phyloP scores from a whole-genome alignment of 1,140 invertebrate species.

The Lethrus apterus region DNA sequence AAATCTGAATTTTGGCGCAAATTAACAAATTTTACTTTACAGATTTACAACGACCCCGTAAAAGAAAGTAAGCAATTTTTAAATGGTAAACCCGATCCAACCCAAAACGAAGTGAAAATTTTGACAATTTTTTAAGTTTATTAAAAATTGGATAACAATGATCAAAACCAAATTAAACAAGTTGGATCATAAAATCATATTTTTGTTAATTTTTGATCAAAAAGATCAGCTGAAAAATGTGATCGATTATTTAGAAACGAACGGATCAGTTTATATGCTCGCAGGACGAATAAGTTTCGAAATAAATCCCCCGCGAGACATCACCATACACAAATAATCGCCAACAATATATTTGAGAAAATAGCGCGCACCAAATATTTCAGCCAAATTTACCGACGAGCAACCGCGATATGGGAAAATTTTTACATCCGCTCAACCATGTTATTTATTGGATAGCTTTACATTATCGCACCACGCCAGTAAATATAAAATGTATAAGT shows the following conservation, averaged over 20 bases:
- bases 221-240: background rate
- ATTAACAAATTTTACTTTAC: no score
- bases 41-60: no score
- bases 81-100: no score
- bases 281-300: conserved; percentile 14
- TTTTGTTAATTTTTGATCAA: no score
- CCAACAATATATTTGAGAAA: conserved; percentile 18
- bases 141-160: no score
- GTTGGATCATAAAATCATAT: no score
- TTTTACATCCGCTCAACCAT: conserved; percentile 10
- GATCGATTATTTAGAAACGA: conserved; percentile 41
- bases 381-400: conserved; percentile 11
- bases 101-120: no score
- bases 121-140: no score
- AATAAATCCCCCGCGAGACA: conserved; percentile 14
- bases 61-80: no score
- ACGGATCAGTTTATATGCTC: conserved; percentile 7
- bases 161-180: no score
- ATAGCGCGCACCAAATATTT: conserved; percentile 12
- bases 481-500: conserved; percentile 10
- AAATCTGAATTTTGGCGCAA: no score
- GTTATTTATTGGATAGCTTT: conserved; percentile 10
- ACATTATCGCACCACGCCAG: conserved; percentile 3
- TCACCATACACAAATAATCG: conserved; percentile 15
- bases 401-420: conserved; percentile 17